Evolutionary conservation across 2,888 invertebrate species (phyloP).

Genomic region (Philereme vetulata): DNA sequence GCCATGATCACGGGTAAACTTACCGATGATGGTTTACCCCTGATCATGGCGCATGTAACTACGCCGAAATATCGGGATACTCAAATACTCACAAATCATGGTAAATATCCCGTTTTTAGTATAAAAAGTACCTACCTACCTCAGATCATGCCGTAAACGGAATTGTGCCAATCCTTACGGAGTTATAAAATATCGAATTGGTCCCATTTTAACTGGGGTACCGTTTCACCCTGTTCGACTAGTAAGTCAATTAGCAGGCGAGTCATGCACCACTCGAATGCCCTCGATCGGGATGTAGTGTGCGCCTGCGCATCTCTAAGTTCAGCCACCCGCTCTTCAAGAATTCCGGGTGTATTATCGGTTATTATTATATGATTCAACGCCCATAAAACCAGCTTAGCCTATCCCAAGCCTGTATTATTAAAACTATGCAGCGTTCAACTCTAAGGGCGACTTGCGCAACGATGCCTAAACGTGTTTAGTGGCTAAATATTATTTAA

Average conservation of each 20-base stretch:
- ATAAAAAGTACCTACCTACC: too few species aligned
- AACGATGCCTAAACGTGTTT: too few species aligned
- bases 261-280: conserved; percentile 64
- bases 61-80: too few species aligned
- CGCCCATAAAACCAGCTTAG: conserved; percentile 41
- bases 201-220: conserved; percentile 55
- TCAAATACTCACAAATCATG: too few species aligned
- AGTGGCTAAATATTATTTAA: too few species aligned
- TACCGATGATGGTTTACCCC: too few species aligned
- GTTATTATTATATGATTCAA: conserved; percentile 49
- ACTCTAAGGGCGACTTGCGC: background rate
- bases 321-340: conserved; percentile 53
- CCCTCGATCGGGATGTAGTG: conserved; percentile 59
- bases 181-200: conserved; percentile 40
- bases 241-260: conserved; percentile 65
- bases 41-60: too few species aligned
- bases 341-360: conserved; percentile 42
- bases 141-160: background rate
- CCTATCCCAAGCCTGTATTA: conserved; percentile 32
- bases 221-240: conserved; percentile 56
- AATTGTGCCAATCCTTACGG: conserved; percentile 15
- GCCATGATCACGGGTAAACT: too few species aligned
- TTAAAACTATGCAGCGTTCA: conserved; percentile 18
- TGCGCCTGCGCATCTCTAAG: conserved; percentile 54
- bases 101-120: too few species aligned